Conservation (phyloP, 1,140 invertebrate genomes). For the Brachionus plicatilis region DNA sequence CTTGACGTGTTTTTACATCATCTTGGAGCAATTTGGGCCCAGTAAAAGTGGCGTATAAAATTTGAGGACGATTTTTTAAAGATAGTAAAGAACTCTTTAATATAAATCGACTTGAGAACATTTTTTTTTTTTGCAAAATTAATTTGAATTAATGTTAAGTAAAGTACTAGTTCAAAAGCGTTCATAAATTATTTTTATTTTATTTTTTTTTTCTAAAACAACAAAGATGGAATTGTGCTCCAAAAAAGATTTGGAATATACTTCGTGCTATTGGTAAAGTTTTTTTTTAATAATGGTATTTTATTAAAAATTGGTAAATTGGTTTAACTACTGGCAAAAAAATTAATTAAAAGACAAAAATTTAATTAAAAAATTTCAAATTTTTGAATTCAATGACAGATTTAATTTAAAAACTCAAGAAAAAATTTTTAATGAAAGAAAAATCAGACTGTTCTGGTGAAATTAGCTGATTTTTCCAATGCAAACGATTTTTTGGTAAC, state of each 20-base stretch:
- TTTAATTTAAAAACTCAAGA: too few relatives aligned
- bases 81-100: background rate
- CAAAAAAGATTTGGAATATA: slow-evolving; percentile 2
- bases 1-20: background rate
- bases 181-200: slow-evolving; percentile 14
- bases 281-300: background rate
- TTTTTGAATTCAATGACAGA: too few relatives aligned
- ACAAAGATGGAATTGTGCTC: background rate
- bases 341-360: too few relatives aligned
- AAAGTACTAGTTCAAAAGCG: background rate
- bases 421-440: too few relatives aligned
- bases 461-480: too few relatives aligned
- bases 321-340: too few relatives aligned
- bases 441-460: too few relatives aligned
- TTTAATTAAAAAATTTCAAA: too few relatives aligned
- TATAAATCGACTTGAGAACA: background rate
- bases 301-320: background rate
- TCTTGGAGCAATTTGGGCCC: background rate
- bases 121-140: background rate
- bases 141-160: background rate
- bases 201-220: background rate
- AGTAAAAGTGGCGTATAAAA: background rate
- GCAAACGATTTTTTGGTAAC: too few relatives aligned
- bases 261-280: slow-evolving; percentile 34
- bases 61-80: background rate